Base-by-base conservation (phyloP, 2,888 invertebrate genomes). In the Sarcophaga rosellei region DNA sequence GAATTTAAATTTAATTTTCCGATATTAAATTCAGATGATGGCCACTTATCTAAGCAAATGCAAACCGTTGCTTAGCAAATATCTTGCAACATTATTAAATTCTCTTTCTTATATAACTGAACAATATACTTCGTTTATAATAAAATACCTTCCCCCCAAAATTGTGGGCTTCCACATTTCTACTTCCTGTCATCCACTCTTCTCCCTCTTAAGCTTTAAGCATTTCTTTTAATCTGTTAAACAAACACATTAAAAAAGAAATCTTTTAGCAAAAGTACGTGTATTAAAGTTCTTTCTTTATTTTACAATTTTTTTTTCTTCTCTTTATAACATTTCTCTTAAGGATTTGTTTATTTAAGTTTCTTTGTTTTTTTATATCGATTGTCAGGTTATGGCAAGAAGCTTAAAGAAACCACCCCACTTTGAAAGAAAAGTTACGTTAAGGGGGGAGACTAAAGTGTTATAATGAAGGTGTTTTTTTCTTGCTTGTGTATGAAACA, bases 161-260 rank as follows among this genome's bases (percentile, higher is more conserved):
- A 8, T 72, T 6, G n/a, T 23, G 47, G 44, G 17, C 66, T 82
- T 12, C 17, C 17, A 66, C 25, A 53, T 70, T 35, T 63, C 20
- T 17, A n/a, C 1, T 61, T 45, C 2, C 72, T 3, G 21, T 89
- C 68, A 20, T 20, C 5, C 6, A 35, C 21, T 57, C 45, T 20
- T 35, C 57, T 61, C 47, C 2, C 53, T 35, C 57, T 88, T 10
- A 35, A 74, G 89, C 89, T 85, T 89, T 88, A 89, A 91, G 89
- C 88, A 89, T 89, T 80, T 80, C 88, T 90, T 90, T 91, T 88
- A 88, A 89, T 89, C 88, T 87, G 63, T 83, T 84, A 86, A 85
- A 85, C 81, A 89, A 89, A 89, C 86, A 89, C 88, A 88, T 89
- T 89, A 88, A 90, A 91, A 89, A 66, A 57, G 57, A 17, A 20